Conservation (phyloP, 2,113 vertebrate genomes). For the Leiothrix lutea region DNA sequence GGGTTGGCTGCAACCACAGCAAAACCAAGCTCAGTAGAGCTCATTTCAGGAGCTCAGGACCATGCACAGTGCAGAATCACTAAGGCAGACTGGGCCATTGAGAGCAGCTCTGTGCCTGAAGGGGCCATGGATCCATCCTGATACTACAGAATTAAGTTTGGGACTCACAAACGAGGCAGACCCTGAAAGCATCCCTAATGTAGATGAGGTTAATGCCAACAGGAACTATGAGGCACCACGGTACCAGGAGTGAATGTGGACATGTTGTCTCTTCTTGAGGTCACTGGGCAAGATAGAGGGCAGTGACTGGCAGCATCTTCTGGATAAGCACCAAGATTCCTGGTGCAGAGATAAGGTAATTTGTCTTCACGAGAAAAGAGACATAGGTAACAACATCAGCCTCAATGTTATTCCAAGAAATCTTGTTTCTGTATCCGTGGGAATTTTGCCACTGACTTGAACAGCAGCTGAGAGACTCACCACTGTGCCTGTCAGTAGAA, state of each 20-base stretch:
- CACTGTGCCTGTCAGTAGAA: background rate
- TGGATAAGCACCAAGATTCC: background rate
- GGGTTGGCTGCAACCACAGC: background rate
- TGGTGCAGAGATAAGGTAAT: background rate
- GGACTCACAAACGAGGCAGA: background rate
- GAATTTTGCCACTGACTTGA: background rate
- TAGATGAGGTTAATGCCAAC: background rate
- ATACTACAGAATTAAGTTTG: background rate
- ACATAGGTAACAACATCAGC: background rate
- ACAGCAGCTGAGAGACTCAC: background rate
- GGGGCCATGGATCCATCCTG: no score
- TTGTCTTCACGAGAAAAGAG: background rate
- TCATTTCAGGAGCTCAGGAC: background rate
- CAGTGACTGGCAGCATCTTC: background rate
- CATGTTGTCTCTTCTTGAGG: background rate
- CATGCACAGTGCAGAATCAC: background rate
- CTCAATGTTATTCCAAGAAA: background rate
- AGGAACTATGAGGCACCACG: rapidly evolving
- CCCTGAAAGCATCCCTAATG: background rate
- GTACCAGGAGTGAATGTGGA: background rate
- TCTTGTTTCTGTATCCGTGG: rapidly evolving
- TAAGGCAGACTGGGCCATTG: background rate
- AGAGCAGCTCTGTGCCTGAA: background rate
- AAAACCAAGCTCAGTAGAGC: background rate
- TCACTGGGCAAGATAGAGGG: background rate